Base-by-base conservation (phyloP, 2,888 invertebrate species). In the Ellobium chinense region DNA sequence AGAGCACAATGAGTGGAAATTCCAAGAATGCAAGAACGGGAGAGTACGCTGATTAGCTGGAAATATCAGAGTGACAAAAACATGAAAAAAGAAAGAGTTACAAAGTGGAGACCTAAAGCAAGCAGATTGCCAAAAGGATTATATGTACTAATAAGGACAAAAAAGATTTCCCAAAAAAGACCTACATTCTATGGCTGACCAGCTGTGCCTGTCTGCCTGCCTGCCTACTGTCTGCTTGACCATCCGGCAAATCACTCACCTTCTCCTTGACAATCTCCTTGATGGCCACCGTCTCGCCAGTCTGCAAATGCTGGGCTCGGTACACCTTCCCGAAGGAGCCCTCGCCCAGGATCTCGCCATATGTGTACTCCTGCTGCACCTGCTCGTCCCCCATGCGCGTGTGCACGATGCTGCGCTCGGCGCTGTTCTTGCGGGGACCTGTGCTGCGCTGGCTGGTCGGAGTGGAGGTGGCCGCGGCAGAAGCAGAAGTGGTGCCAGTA, bases 201-300 rank as follows among this genome's bases (percentile, higher is more conserved):
- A n/a, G n/a, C n/a, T 46, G 46, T 46, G 46, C 9, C 46, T 46
- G 18, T 12, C 46, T 12, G 18, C 9, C 46, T 12, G 18, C 46
- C 18, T 9, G 46, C 46, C 18, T 46, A 46, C 18, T 18, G 18
- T 46, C 18, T 9, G 12, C 24, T 58, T 58, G 9, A n/a, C 18
- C 18, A 58, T 58, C 31, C 18, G 5, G 9, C 7, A 18, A 46
- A 46, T 46, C 46, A 29, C 81, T 81, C 81, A 92, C 92, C 91
- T 92, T 92, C 87, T 92, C 92, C 83, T 92, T 93, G 84, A 90
- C 91, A 72, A 93, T 88, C 56, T 88, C 88, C 85, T 93, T 93
- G 84, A 93, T 91, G 3, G 93, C 93, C 89, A 91, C 92, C 36
- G 86, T 85, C 31, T 86, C 85, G 4, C 85, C 86, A 0, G 90